Evolutionary conservation across 2,113 vertebrate species (phyloP), one percentile per base, ranked within the genome.

Genomic region (Notiomystis cincta): DNA sequence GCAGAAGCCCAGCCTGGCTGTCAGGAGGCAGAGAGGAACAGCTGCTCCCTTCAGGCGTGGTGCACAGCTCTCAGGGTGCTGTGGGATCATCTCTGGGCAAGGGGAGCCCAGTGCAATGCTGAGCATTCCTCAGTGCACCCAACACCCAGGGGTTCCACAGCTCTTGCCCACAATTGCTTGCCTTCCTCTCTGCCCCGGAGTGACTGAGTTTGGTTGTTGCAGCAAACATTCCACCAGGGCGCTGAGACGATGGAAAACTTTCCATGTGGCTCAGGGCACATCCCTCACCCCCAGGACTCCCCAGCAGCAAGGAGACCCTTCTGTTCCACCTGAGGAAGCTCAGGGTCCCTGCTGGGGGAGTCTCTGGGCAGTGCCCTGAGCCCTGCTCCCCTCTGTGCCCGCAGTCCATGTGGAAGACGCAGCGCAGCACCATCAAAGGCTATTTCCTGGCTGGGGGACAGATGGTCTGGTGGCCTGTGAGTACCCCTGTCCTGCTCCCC

Each of bases 381-480:
- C 50, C 47, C 8, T 42, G 60, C n/a, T 61, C 70, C 89, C 21
- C 50, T n/a, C 58, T 67, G 47, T 89, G 81, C 97, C 89, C 89
- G 25, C 91, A 99, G 99, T 99, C 99, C 42, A 99, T 99, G 97
- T 99, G 98, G 98, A 99, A 97, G 97, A 99, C 99, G 1, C 99
- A 99, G 92, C 98, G 99, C 92, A 99, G 98, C 97, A 99, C 99
- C 0, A 99, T 99, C 71, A 98, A 98, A 54, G 99, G 99, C 51
- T 99, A 99, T 93, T 99, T 99, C 94, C 97, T 99, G 21, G 99
- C 99, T 10, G 99, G 99, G 78, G 99, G 99, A 70, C 97, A 97
- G 97, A 99, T 99, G 99, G 98, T 98, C 40, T 99, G 99, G 99
- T 99, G 99, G 99, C 99, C 99, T 2, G 99, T 99, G 95, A 98